Conservation (phyloP, 2,113 vertebrate genomes). For the Bos taurus region ARS-UCD2.0 NC_037336.1:61516001-61516500, state of each 20-base stretch:
- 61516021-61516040: not conserved
- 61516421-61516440: not conserved
- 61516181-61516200: slow-evolving; percentile 49
- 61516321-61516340: not conserved
- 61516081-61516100: not conserved
- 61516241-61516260: not conserved
- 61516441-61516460: slow-evolving; percentile 9
- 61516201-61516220: slow-evolving; percentile 38
- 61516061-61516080: slow-evolving; percentile 30
- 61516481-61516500: slow-evolving; percentile 10
- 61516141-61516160: slow-evolving; percentile 17
- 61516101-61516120: not conserved
- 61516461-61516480: slow-evolving; percentile 25
- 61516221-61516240: not conserved
- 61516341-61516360: not conserved
- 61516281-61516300: slow-evolving; percentile 26
- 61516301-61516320: not conserved
- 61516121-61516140: not conserved
- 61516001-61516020: not conserved
- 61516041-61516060: slow-evolving; percentile 42
- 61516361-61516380: not conserved
- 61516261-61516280: not conserved
- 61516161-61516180: slow-evolving; percentile 26
- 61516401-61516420: not conserved
- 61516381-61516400: not conserved